Base-by-base conservation (phyloP, 2,888 invertebrate genomes). In the Therioaphis trifolii region DNA sequence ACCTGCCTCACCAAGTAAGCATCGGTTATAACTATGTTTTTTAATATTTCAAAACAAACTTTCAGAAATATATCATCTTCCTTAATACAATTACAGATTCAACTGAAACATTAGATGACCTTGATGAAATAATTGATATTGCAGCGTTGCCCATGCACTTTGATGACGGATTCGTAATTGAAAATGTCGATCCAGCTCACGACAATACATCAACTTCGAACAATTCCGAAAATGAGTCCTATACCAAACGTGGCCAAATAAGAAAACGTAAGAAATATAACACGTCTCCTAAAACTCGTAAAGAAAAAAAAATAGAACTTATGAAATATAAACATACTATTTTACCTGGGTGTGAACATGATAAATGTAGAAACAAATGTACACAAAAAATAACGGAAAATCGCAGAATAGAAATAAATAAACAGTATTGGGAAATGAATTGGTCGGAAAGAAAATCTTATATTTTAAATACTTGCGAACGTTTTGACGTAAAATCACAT, bases 351-450 rank as follows among this genome's bases (percentile, higher is more conserved):
- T 66, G 35, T 66, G 66, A 66, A 66, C 9, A 35, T 66, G 9
- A 66, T 66, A 66, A 66, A 66, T 35, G 66, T 66, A 35, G 7
- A 35, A n/a, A n/a, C 18, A 66, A 66, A 35, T 18, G 18, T 18
- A 66, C 66, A n/a, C n/a, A n/a, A n/a, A n/a, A n/a, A n/a, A n/a
- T n/a, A n/a, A n/a, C n/a, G n/a, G n/a, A n/a, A n/a, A n/a, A n/a
- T n/a, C n/a, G n/a, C n/a, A n/a, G n/a, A n/a, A n/a, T n/a, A n/a
- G 66, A 66, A 66, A 40, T 66, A 5, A 66, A 66, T 66, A 43
- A 43, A 43, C 68, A 68, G 11, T 68, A 68, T 68, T 68, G n/a
- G 40, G 12, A 68, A 12, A 68, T 68, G 4, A 43, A 43, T 68
- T 68, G 40, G 12, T 11, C 4, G 29, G 29, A 68, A 68, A 40